Base-by-base conservation (phyloP, 2,113 vertebrate species). In the Menura novaehollandiae region DNA sequence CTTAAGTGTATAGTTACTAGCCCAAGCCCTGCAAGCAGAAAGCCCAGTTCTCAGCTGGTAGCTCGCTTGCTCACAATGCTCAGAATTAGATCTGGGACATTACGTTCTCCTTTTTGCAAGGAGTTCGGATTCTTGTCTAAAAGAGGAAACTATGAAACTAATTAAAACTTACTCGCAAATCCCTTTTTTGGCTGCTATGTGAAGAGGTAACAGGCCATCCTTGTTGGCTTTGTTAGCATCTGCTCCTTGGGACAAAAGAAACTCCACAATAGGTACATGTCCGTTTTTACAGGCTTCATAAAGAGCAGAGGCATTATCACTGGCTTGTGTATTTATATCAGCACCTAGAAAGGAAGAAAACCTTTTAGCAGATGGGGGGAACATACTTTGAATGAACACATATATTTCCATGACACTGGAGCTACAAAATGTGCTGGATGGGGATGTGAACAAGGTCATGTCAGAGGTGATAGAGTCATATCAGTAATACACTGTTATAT, bases 251-350 rank as follows among this genome's bases (percentile, higher is more conserved):
- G 98, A 98, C 80, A 99, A 93, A 37, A 99, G 99, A 26, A 99
- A 98, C 88, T 99, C 96, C 90, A 99, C 98, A 11, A 98, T 93
- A 5, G 94, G 89, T 47, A 96, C 74, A 1, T 99, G 99, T 32
- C 98, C 98, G 15, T 99, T 99, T 97, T 99, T 99, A 94, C 98
- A 97, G 33, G 99, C 99, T 97, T 99, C 99, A 33, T 98, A 99
- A 91, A 99, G 98, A 62, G 99, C 98, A 2, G 99, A 98, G 2
- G 99, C 99, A 0, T 97, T 97, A 73, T 99, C 99, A 11, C 98
- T 98, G 69, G 99, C 99, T 95, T 99, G 98, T 8, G 98, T 98
- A 90, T 99, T 99, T 91, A 99, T 97, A 83, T 99, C 98, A 28
- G 98, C 99, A 23, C 99, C 99, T 99, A 84, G 60, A 37, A 85